These are phyloP conservation scores for Leptobrachium ailaonicum DNA, from an alignment of 2,113 vertebrate genomes.

Conservation along the genomic window DNA sequence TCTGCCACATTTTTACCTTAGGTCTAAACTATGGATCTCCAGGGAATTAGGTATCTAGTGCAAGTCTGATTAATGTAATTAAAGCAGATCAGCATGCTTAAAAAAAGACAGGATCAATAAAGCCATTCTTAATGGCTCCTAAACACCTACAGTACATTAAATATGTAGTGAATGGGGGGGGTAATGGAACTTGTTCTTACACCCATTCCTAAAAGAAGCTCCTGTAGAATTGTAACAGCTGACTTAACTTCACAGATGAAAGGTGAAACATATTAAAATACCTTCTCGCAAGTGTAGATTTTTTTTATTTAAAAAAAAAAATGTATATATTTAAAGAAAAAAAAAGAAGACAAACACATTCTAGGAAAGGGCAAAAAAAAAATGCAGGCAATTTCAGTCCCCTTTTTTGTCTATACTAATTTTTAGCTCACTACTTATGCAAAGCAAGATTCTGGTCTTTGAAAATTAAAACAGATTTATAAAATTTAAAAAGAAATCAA, in stretches of 20 bases:
- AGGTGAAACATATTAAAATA: slow-evolving; percentile 38
- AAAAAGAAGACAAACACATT: no score
- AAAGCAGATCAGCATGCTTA: slow-evolving; percentile 51
- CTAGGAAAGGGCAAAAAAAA: no score
- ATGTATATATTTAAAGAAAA: not conserved
- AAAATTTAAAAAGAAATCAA: no score
- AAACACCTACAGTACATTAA: slow-evolving; percentile 51
- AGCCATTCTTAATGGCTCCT: slow-evolving; percentile 49
- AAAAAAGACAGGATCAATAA: slow-evolving; percentile 53
- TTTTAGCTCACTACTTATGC: no score
- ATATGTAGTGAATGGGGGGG: slow-evolving; percentile 46
- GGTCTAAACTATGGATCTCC: slow-evolving; percentile 46
- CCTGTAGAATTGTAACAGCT: slow-evolving; percentile 18
- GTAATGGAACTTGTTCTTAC: slow-evolving; percentile 39
- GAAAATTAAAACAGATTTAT: no score
- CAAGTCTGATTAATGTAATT: slow-evolving; percentile 54
- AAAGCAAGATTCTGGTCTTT: no score
- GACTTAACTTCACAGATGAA: slow-evolving; percentile 20
- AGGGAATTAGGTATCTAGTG: slow-evolving; percentile 47
- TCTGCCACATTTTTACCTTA: slow-evolving; percentile 46
- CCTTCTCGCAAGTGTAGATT: slow-evolving; percentile 14
- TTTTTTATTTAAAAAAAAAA: not conserved
- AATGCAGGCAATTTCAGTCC: no score
- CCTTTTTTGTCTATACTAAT: no score
- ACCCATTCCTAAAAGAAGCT: slow-evolving; percentile 7